Base-by-base conservation (phyloP, 2,113 vertebrate species). In the Aldabrachelys gigantea region DNA sequence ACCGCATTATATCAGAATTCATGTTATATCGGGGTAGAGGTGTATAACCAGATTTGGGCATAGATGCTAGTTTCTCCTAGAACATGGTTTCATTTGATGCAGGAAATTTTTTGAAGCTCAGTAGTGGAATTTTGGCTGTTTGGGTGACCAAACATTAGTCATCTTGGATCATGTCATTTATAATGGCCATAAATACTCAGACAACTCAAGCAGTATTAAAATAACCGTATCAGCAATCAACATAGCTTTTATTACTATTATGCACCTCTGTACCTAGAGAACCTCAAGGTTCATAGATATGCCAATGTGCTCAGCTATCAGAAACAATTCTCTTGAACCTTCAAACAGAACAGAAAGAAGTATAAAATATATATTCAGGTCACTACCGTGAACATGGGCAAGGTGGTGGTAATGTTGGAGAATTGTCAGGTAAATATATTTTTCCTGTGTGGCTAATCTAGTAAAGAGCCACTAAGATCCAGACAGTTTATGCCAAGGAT, bases 31-130 rank as follows among this genome's bases (percentile, higher is more conserved):
- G 10, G 47, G 47, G 10, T 49, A 49, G 47, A 49, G 47, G 47
- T 11, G 10, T 49, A 0, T 16, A 52, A 59, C 83, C 82, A 72
- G 65, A 75, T 44, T 1, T 0, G 10, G 11, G n/a, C 0, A 0
- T 78, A 38, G n/a, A 86, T 38, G 62, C 49, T 7, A 8, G 78
- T 31, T 89, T 69, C 62, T 76, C 62, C 56, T 75, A 47, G 22
- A 69, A 5, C 80, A 12, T 52, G 62, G 5, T 10, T 80, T 76
- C 54, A 69, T 10, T 4, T 56, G 47, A 80, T 35, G 59, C 3
- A 6, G n/a, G 69, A 59, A 41, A 31, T 65, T 80, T 49, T 24
- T n/a, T 52, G 29, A 29, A n/a, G 59, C 49, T 44, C 76, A 25
- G 13, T 72, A 78, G 1, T 31, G 21, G 41, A 84, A 52, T 47